These are phyloP conservation scores for Ophioninae sp. DNA, from an alignment of 2,888 invertebrate genomes.

Conservation along the genomic window DNA sequence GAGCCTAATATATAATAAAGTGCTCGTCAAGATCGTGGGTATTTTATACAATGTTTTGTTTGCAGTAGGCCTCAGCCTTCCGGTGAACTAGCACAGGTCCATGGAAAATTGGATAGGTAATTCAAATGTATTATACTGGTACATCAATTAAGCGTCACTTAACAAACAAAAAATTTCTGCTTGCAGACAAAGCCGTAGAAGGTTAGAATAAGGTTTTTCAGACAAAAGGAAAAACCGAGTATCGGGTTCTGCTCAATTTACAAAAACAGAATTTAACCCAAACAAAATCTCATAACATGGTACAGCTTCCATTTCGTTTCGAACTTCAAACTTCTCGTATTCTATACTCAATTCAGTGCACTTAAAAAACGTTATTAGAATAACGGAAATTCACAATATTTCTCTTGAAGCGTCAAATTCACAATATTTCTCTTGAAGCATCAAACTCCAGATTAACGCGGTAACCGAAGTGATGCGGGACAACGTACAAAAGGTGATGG, in stretches of 20 bases:
- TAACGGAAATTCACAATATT: neutral
- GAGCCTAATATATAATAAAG: neutral
- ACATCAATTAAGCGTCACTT: too few relatives aligned
- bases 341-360: neutral
- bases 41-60: constrained; percentile 22
- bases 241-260: too few relatives aligned
- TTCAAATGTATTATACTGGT: neutral
- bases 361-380: neutral
- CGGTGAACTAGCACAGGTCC: constrained; percentile 52
- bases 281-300: too few relatives aligned
- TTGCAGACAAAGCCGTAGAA: too few relatives aligned
- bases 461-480: constrained; percentile 79
- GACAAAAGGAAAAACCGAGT: too few relatives aligned
- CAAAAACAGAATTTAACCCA: too few relatives aligned
- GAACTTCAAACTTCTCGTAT: neutral
- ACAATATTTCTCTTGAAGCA: constrained; percentile 65
- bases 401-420: constrained; percentile 72
- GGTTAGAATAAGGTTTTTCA: too few relatives aligned
- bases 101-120: constrained; percentile 72
- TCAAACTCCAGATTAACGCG: constrained; percentile 78
- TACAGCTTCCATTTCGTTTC: too few relatives aligned
- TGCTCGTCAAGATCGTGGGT: neutral
- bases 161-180: too few relatives aligned
- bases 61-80: constrained; percentile 73
- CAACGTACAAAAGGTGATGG: constrained; percentile 79